phyloP scores from a whole-genome alignment of 2,797 vertebrate genomes.

The Mormyrops boulengeri region DNA sequence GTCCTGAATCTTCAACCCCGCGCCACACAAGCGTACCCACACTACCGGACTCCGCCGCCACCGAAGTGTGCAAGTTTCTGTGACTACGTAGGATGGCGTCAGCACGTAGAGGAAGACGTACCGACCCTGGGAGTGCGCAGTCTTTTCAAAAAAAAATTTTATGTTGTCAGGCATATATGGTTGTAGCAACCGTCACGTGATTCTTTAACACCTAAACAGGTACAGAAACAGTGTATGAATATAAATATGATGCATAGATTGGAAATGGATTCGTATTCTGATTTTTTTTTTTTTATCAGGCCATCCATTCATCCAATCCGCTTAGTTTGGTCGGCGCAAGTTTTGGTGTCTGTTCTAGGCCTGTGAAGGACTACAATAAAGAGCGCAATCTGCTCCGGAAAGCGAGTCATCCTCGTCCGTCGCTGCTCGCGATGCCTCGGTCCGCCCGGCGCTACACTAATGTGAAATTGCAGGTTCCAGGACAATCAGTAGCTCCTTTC shows the following conservation, averaged over 20 bases:
- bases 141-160: background rate
- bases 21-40: slow-evolving; percentile 8
- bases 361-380: background rate
- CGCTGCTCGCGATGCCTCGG: background rate
- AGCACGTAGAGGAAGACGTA: slow-evolving; percentile 7
- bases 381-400: background rate
- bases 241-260: background rate
- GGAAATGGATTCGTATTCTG: background rate
- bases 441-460: background rate
- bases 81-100: slow-evolving; percentile 21
- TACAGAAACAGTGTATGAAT: background rate
- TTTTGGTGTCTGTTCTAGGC: background rate
- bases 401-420: background rate
- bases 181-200: background rate
- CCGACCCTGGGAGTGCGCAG: background rate
- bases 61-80: slow-evolving; percentile 34
- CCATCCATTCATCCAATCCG: background rate
- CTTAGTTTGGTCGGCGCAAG: too few relatives aligned
- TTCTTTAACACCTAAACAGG: background rate
- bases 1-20: background rate
- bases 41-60: slow-evolving; percentile 21
- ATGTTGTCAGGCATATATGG: background rate
- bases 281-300: background rate
- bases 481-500: background rate
- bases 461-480: background rate